Conservation (phyloP, 2,113 vertebrate genomes). For the Ramphastos sulfuratus region DNA sequence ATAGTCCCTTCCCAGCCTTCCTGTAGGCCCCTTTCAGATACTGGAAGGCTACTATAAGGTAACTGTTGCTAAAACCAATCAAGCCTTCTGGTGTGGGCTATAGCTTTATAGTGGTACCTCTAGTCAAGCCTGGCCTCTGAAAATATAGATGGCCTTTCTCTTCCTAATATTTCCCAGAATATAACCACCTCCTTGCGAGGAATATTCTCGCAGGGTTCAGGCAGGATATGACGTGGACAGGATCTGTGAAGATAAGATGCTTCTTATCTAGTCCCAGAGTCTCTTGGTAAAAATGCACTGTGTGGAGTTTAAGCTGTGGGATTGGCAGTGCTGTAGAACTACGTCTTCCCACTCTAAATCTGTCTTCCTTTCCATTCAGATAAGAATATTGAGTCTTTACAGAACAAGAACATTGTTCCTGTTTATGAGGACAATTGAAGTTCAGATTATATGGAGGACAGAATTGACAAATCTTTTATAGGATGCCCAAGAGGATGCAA, state of each 20-base stretch:
- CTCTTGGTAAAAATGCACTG: neutral
- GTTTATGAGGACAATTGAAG: neutral
- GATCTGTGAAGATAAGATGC: accelerated
- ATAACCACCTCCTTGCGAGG: neutral
- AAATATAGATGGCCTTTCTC: neutral
- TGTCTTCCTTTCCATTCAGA: neutral
- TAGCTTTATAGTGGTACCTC: neutral
- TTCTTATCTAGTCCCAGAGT: neutral
- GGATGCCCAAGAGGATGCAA: neutral
- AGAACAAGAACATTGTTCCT: neutral
- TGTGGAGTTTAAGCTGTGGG: neutral
- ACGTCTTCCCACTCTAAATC: neutral
- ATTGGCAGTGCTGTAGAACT: neutral
- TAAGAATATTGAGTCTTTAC: neutral
- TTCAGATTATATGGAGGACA: neutral
- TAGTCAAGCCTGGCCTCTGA: neutral
- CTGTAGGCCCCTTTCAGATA: too few relatives aligned
- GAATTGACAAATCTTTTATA: neutral
- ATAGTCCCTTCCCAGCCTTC: too few relatives aligned
- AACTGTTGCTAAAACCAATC: neutral
- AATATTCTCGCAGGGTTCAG: neutral
- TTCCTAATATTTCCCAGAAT: neutral
- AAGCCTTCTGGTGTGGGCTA: neutral
- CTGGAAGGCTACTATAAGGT: too few relatives aligned
- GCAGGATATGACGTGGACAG: neutral